phyloP scores from a whole-genome alignment of 2,888 invertebrate species.

The Orchesella flavescens region DNA sequence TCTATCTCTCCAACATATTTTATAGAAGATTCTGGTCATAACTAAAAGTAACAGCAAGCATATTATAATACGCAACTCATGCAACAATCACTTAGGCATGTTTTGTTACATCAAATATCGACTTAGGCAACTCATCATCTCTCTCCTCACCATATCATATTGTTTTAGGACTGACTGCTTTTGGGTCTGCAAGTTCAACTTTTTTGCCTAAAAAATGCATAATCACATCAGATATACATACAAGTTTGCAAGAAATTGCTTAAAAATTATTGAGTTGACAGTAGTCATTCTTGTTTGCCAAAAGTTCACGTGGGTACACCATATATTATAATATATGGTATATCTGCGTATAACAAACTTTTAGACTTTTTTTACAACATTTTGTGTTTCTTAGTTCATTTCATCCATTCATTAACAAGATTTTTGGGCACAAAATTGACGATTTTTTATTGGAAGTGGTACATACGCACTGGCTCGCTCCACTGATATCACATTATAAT shows the following conservation, averaged over 20 bases:
- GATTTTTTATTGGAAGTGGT: not conserved
- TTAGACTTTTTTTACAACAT: too few species aligned
- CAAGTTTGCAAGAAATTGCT: slow-evolving; percentile 16
- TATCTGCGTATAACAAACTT: too few species aligned
- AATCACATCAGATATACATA: not conserved
- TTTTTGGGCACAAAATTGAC: slow-evolving; percentile 33
- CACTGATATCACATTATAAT: not conserved
- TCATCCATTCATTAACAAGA: slow-evolving; percentile 45
- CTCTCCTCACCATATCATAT: not conserved
- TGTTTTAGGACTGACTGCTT: slow-evolving; percentile 1
- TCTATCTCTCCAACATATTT: too few species aligned
- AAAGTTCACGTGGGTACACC: too few species aligned
- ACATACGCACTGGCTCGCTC: not conserved
- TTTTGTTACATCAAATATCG: slow-evolving; percentile 21
- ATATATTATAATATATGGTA: too few species aligned
- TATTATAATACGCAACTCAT: too few species aligned
- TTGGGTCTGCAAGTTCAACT: slow-evolving; percentile 42
- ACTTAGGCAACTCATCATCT: slow-evolving; percentile 21
- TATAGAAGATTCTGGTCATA: too few species aligned
- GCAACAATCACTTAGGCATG: too few species aligned
- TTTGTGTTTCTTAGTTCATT: not conserved
- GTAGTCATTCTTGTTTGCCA: not conserved
- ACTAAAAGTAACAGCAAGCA: too few species aligned
- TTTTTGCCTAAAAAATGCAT: slow-evolving; percentile 28
- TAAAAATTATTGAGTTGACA: slow-evolving; percentile 11